These are phyloP conservation scores for Ceratitis capitata DNA, from an alignment of 1,140 invertebrate genomes.

Conservation along the genomic window DNA sequence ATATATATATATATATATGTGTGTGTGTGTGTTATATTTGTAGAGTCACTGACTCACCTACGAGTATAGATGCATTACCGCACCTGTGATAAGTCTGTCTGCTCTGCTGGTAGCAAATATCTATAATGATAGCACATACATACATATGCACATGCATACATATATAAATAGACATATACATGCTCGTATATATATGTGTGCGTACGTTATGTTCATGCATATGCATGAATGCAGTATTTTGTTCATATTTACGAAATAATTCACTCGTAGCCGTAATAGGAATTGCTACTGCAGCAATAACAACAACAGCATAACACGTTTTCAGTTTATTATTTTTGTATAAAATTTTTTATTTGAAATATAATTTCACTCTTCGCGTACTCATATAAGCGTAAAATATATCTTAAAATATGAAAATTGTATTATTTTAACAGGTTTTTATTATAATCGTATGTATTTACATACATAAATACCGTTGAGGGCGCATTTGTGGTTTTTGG, in stretches of 20 bases:
- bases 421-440: conserved; percentile 33
- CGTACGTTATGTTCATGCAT: background rate
- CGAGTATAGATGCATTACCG: background rate
- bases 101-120: no score
- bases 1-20: background rate
- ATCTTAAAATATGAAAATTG: conserved; percentile 4
- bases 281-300: background rate
- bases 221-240: background rate
- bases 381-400: background rate
- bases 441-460: background rate
- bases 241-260: background rate
- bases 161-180: background rate
- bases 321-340: background rate
- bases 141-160: background rate
- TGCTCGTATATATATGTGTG: background rate
- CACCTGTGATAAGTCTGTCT: background rate
- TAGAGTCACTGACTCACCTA: background rate
- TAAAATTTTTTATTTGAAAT: background rate
- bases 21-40: background rate
- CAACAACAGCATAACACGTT: background rate
- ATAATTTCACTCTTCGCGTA: background rate
- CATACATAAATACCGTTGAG: background rate
- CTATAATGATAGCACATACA: background rate
- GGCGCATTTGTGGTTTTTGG: no score
- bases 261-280: background rate